phyloP scores from a whole-genome alignment of 2,113 vertebrate genomes.

The Entelurus aequoreus region DNA sequence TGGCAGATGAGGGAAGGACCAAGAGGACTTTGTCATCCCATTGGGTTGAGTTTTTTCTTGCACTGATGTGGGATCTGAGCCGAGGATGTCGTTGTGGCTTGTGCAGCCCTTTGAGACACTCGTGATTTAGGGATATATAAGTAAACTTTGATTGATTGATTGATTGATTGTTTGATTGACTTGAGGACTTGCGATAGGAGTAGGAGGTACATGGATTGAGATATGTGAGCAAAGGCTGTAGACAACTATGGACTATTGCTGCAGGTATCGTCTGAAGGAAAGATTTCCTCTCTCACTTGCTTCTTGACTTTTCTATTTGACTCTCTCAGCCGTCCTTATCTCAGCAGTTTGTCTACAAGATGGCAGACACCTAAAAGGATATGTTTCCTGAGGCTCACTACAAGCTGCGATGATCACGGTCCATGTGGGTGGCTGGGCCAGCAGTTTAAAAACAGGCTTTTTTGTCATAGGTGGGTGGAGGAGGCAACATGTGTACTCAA shows the following conservation, averaged over 20 bases:
- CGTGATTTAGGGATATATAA: too few relatives aligned
- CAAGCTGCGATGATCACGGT: not conserved
- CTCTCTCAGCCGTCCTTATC: not conserved
- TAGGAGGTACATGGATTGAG: not conserved
- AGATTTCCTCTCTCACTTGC: not conserved
- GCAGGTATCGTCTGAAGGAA: not conserved
- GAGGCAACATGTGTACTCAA: too few relatives aligned
- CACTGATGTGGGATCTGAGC: too few relatives aligned
- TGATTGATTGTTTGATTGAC: not conserved
- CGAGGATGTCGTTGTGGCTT: too few relatives aligned
- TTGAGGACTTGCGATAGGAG: not conserved
- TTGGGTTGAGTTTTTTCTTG: too few relatives aligned
- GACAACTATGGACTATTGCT: not conserved
- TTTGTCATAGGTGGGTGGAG: too few relatives aligned
- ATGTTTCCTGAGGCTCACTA: not conserved
- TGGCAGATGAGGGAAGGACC: too few relatives aligned
- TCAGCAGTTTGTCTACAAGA: not conserved
- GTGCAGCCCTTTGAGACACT: too few relatives aligned
- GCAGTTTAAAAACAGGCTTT: not conserved
- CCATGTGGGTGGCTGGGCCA: not conserved
- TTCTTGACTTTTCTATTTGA: not conserved
- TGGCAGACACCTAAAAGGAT: slow-evolving; percentile 1
- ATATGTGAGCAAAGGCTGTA: slow-evolving; percentile 1
- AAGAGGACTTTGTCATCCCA: too few relatives aligned
- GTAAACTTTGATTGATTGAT: too few relatives aligned